These are phyloP conservation scores for Drosophila littoralis DNA, from an alignment of 1,140 invertebrate genomes.

Conservation along the genomic window DNA sequence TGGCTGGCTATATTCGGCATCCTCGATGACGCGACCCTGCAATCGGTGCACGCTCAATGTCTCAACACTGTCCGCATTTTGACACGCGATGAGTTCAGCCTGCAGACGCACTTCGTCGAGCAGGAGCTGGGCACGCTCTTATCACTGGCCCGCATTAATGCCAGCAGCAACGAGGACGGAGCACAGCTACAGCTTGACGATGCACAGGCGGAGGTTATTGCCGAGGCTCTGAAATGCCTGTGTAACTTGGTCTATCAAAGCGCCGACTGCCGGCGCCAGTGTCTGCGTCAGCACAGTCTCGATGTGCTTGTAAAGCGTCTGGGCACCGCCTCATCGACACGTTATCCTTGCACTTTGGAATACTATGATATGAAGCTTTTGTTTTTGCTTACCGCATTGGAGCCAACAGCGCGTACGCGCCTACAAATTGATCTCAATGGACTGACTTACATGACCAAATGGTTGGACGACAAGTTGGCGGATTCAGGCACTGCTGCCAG, in stretches of 20 bases:
- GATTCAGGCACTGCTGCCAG: constrained; percentile 80
- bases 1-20: constrained; percentile 86
- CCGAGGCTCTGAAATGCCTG: constrained; percentile 94
- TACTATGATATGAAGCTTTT: constrained; percentile 95
- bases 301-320: constrained; percentile 91
- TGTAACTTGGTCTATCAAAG: constrained; percentile 96
- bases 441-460: constrained; percentile 91
- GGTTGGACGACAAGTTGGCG: constrained; percentile 90
- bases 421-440: constrained; percentile 92
- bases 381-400: constrained; percentile 94
- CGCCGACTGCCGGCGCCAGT: constrained; percentile 88
- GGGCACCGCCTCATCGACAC: constrained; percentile 72
- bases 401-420: constrained; percentile 88
- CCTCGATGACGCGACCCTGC: constrained; percentile 83
- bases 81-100: constrained; percentile 90
- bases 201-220: constrained; percentile 64
- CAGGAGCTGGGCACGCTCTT: constrained; percentile 89
- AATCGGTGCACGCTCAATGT: constrained; percentile 84
- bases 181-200: constrained; percentile 27
- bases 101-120: constrained; percentile 89
- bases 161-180: constrained; percentile 11
- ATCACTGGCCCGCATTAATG: constrained; percentile 85
- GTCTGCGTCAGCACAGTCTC: constrained; percentile 89
- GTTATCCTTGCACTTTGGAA: constrained; percentile 89
- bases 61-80: constrained; percentile 86